Conservation (phyloP, 2,113 vertebrate species). For the Murina feae region DNA sequence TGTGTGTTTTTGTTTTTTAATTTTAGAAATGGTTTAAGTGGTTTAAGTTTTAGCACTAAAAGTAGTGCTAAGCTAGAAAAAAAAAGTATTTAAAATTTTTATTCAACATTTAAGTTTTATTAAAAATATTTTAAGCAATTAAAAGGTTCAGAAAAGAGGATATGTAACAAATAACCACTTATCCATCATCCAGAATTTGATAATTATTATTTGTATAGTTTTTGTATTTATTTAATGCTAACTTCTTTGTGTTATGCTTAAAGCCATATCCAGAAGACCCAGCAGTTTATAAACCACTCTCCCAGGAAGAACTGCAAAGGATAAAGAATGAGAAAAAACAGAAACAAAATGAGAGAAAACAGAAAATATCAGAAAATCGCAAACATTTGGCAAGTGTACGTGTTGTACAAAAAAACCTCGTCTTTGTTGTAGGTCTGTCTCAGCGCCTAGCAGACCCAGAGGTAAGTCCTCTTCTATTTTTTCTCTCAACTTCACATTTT, state of each 20-base stretch:
- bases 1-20: neutral
- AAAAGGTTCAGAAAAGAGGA: neutral
- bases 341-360: constrained; percentile 99
- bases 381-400: constrained; percentile 98
- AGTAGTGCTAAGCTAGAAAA: neutral
- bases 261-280: constrained; percentile 99
- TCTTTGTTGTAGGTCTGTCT: constrained; percentile 98
- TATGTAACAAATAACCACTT: neutral
- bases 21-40: neutral
- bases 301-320: constrained; percentile 98
- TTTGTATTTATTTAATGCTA: constrained; percentile 24
- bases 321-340: constrained; percentile 99
- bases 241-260: constrained; percentile 65
- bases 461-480: constrained; percentile 81
- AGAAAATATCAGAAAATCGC: constrained; percentile 99
- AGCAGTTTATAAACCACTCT: constrained; percentile 99
- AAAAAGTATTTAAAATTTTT: neutral
- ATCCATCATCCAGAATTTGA: neutral
- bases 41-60: constrained; percentile 20
- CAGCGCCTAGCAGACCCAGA: constrained; percentile 97
- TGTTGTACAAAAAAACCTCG: constrained; percentile 98
- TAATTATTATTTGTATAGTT: neutral
- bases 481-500: neutral
- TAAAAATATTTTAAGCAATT: constrained; percentile 30
- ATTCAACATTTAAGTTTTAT: constrained; percentile 21